phyloP scores from a whole-genome alignment of 2,888 invertebrate genomes.

The Sepiola atlantica region DNA sequence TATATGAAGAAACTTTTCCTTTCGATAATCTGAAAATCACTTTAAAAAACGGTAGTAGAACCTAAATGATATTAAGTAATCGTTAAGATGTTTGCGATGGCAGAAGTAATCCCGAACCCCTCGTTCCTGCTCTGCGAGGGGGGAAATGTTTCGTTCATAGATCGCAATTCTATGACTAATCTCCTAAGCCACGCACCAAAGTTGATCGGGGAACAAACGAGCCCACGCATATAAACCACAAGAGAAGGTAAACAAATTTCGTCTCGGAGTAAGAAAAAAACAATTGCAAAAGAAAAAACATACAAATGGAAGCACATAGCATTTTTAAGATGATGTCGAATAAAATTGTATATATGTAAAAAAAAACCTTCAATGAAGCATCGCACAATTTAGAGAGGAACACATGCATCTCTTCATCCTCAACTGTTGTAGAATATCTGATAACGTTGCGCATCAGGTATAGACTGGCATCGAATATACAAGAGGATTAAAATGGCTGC shows the following conservation, averaged over 20 bases:
- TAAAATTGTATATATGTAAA: not conserved
- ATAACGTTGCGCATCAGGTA: not conserved
- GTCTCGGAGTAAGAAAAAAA: not conserved
- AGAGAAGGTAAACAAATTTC: not conserved
- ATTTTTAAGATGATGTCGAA: not conserved
- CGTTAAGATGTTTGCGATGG: not conserved
- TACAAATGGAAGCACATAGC: not conserved
- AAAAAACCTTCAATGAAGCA: not conserved
- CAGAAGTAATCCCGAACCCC: not conserved
- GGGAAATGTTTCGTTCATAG: too few relatives aligned
- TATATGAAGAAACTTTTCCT: not conserved
- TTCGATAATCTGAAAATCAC: not conserved
- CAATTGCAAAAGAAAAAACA: not conserved
- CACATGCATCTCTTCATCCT: not conserved
- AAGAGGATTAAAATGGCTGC: constrained; percentile 8
- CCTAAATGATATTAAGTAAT: not conserved
- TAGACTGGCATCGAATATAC: not conserved
- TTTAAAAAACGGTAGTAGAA: not conserved
- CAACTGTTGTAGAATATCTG: not conserved
- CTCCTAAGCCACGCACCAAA: not conserved
- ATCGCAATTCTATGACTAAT: constrained; percentile 2
- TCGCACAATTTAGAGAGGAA: too few relatives aligned
- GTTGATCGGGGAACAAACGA: not conserved
- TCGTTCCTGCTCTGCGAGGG: not conserved
- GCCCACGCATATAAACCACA: not conserved